phyloP scores from a whole-genome alignment of 2,888 invertebrate species.

The Molanna angustata region DNA sequence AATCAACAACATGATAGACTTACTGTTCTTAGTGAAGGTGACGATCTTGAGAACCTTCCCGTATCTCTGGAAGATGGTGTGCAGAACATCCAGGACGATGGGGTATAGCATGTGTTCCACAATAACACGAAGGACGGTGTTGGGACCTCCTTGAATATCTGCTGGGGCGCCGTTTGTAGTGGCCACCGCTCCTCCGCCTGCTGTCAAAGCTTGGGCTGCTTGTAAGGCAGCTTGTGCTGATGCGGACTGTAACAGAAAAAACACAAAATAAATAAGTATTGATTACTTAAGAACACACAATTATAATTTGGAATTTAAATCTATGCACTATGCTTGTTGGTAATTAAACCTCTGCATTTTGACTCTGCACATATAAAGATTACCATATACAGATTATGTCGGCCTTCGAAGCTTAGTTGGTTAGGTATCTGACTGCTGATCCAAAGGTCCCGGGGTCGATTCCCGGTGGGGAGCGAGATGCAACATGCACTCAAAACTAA shows the following conservation, averaged over 20 bases:
- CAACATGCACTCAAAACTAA: too few species aligned
- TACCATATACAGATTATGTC: too few species aligned
- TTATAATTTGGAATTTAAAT: background rate
- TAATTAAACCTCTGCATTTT: too few species aligned
- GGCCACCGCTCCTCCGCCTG: conserved; percentile 60
- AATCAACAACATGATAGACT: too few species aligned
- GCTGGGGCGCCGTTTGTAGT: conserved; percentile 49
- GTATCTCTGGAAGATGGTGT: conserved; percentile 97
- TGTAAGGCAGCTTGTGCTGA: conserved; percentile 83
- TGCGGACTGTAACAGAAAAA: conserved; percentile 59
- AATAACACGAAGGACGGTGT: conserved; percentile 96
- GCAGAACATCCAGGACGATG: conserved; percentile 94
- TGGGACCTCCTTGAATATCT: conserved; percentile 81
- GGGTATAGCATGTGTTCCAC: conserved; percentile 99
- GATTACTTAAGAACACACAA: background rate
- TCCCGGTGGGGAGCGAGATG: too few species aligned
- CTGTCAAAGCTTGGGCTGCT: conserved; percentile 76
- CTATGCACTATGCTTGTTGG: background rate
- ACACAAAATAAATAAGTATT: background rate
- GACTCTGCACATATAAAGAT: too few species aligned
- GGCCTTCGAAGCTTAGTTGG: too few species aligned
- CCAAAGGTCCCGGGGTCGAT: too few species aligned
- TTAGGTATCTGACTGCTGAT: too few species aligned
- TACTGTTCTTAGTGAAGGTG: conserved; percentile 99
- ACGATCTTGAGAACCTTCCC: conserved; percentile 99